Conservation (phyloP, 2,113 vertebrate species). For the Cyanocitta stelleri region DNA sequence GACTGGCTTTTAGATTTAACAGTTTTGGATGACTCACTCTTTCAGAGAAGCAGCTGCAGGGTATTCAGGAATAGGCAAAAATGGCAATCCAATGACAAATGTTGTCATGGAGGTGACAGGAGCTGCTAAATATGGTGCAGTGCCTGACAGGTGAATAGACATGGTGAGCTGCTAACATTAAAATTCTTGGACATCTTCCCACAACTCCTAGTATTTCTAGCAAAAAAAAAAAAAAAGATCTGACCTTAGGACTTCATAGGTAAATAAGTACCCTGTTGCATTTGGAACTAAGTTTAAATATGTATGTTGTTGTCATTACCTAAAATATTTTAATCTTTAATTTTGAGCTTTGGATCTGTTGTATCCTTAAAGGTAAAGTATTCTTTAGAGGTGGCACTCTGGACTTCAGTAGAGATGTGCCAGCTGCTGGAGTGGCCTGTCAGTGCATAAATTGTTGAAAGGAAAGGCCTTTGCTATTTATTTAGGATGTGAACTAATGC, state of each 20-base stretch:
- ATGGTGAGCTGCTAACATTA: not conserved
- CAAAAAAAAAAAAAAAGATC: not conserved
- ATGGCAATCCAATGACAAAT: not conserved
- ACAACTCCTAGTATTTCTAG: not conserved
- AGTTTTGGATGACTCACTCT: constrained; percentile 9
- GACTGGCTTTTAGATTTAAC: not conserved
- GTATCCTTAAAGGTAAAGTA: not conserved
- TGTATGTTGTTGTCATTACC: not conserved
- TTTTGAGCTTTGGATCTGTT: not conserved
- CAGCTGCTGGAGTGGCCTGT: not conserved
- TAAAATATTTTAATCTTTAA: not conserved
- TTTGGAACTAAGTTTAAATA: not conserved
- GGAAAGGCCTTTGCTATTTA: not conserved
- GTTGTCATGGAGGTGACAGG: accelerated
- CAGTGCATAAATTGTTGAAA: not conserved
- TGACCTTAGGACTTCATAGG: not conserved
- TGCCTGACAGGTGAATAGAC: not conserved
- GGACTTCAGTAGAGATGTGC: not conserved
- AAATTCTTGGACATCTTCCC: not conserved
- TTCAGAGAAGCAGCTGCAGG: constrained; percentile 29
- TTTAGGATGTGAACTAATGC: not conserved
- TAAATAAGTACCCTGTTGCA: not conserved
- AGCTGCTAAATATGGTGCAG: not conserved
- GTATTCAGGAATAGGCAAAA: not conserved
- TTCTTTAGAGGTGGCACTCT: not conserved